These are phyloP conservation scores for Mactromeris polynyma DNA, from an alignment of 2,888 invertebrate species.

Conservation along the genomic window DNA sequence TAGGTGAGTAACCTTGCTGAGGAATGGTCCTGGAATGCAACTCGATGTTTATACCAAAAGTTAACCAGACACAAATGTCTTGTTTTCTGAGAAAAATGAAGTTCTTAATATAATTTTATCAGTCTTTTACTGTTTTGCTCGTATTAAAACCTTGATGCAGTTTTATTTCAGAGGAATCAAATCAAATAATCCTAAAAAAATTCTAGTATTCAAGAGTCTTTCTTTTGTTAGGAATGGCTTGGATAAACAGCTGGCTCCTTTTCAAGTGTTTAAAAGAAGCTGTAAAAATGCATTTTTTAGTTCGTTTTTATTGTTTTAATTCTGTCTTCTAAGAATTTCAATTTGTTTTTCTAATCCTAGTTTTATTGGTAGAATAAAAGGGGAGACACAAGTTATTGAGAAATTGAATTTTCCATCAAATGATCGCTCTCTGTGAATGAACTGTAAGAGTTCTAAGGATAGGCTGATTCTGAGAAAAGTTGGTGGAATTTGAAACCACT, in stretches of 20 bases:
- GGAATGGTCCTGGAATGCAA: no score
- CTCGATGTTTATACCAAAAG: no score
- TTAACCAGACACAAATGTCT: no score
- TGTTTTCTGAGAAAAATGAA: no score
- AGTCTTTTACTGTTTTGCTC: not conserved
- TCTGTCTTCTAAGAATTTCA: conserved; percentile 18
- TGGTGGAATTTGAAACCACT: not conserved
- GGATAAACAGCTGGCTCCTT: conserved; percentile 13
- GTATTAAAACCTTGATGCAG: not conserved
- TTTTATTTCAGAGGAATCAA: not conserved
- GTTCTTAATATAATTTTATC: not conserved
- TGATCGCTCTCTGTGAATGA: not conserved
- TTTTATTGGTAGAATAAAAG: conserved; percentile 6
- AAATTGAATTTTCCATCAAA: not conserved
- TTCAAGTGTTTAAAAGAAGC: conserved; percentile 5
- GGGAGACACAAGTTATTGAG: conserved; percentile 3
- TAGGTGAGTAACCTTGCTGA: no score
- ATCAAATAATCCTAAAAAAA: not conserved
- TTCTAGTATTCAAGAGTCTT: not conserved
- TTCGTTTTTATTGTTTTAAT: conserved; percentile 18
- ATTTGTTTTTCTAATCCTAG: conserved; percentile 16
- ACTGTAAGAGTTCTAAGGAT: not conserved
- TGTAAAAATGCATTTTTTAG: conserved; percentile 16
- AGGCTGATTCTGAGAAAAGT: not conserved
- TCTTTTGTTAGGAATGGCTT: not conserved